A percentile compares a stretch with the other conserved stretches of the same genome.
These are phyloP conservation scores for Boloria euphrosyne DNA, from an alignment of 2,888 invertebrate genomes.

Conservation along the genomic window DNA sequence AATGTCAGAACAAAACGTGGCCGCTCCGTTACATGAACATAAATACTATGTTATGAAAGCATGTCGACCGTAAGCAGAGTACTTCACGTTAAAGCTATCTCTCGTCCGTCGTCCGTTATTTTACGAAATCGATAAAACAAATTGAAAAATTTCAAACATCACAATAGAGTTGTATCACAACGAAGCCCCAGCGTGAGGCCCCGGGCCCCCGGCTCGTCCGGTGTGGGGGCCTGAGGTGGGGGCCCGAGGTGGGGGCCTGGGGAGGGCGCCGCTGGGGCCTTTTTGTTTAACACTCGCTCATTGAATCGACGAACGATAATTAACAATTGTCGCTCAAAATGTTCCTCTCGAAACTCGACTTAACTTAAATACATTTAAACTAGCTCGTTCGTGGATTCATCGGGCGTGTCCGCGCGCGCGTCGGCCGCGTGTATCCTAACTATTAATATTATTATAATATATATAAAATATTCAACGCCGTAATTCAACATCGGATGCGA, in stretches of 20 bases:
- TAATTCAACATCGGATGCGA: no score
- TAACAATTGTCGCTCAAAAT: conserved; percentile 2
- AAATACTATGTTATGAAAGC: conserved; percentile 80
- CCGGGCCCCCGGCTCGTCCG: conserved; percentile 18
- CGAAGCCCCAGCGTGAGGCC: conserved; percentile 36
- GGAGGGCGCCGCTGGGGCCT: conserved; percentile 83
- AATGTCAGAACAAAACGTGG: conserved; percentile 49
- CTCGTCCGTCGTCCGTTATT: conserved; percentile 46
- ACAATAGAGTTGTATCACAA: conserved; percentile 62
- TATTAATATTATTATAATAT: no score
- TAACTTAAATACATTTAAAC: conserved; percentile 22
- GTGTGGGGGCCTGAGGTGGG: conserved; percentile 1
- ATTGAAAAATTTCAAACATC: conserved; percentile 61
- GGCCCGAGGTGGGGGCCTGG: conserved; percentile 10
- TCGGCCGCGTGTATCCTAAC: conserved; percentile 2
- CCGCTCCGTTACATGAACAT: conserved; percentile 68
- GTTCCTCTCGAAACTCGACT: conserved; percentile 3
- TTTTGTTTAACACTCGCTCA: conserved; percentile 28
- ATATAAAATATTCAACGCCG: no score
- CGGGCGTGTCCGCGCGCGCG: conserved; percentile 26
- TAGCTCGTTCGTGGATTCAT: conserved; percentile 44
- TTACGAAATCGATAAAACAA: conserved; percentile 54
- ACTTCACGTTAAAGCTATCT: conserved; percentile 62
- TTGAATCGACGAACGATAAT: conserved; percentile 46
- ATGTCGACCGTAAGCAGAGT: conserved; percentile 62